Base-by-base conservation (phyloP, 2,113 vertebrate species). In the Rynchops niger region DNA sequence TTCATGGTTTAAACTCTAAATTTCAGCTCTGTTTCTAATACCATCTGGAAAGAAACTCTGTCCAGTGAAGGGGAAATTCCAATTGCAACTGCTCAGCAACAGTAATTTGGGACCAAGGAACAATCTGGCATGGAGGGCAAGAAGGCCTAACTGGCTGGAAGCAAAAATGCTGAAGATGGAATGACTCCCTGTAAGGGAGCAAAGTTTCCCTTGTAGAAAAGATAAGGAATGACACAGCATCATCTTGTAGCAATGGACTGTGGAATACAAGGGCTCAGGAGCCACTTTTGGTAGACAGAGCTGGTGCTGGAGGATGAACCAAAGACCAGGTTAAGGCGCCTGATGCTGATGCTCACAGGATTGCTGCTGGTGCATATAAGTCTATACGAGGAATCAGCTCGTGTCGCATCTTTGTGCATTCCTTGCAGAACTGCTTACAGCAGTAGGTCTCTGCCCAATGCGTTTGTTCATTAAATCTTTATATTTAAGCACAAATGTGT, bases 321-420 rank as follows among this genome's bases (percentile, higher is more conserved):
- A 63, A 56, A 78, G 13, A 71, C 9, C 2, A 3, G 12, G 8
- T 49, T 50, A 63, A 79, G 18, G 18, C 1, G 1, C 22, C 17
- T 71, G 72, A 63, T 36, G 30, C 53, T 30, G 30, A 12, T 1
- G 2, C 18, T 50, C 21, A 65, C 21, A 38, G 42, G 22, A 22
- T 3, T 56, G 34, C 11, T 55, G n/a, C 15, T 17, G 27, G 22
- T 17, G 34, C 19, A 38, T 30, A 19, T 12, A 40, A 30, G 26
- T 0, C 2, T 22, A 45, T 11, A 43, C 8, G 50, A 78, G 56
- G 56, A 56, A 71, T 23, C 0, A 2, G 11, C 9, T 78, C 4
- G 1, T 27, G 21, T 22, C 2, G 1, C 72, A 38, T 8, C 12
- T 58, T 38, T 43, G 36, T 0, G 0, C 43, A 29, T 15, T n/a